Base-by-base conservation (phyloP, 1,140 invertebrate genomes). In the Venturia canescens region DNA sequence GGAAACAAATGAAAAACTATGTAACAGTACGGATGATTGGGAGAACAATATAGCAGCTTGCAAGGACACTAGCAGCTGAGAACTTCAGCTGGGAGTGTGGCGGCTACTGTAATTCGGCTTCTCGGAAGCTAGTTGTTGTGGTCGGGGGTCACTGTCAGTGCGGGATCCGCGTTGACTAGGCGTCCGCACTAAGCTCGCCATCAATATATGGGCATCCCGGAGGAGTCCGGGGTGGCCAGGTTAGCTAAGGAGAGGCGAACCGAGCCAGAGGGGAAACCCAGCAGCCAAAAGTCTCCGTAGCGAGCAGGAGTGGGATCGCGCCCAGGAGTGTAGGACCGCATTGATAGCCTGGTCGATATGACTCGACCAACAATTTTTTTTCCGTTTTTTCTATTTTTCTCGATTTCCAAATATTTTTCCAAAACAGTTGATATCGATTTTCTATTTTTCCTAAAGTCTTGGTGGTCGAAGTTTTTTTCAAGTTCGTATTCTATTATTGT, bases 241-340 rank as follows among this genome's bases (percentile, higher is more conserved):
- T 98, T 96, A 93, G 94, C 94, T 95, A 96, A 98, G 94, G 97
- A 98, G 96, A 95, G 96, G 96, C 95, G 97, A 93, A 98, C 94
- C 95, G 97, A 97, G 97, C 96, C 97, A 98, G 97, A 95, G 95
- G 96, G 96, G 97, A 96, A 97, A 98, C 95, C 94, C 95, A 97
- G 96, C 97, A 98, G 96, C 96, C 96, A 97, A 97, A 97, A 98
- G 96, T 96, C 95, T 95, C 96, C 97, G 96, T 96, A 96, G 96
- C 93, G 95, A 93, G 96, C 96, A 97, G 97, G 98, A 98, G 97
- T 97, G 97, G 97, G 97, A 98, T 97, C 95, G 97, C 97, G 96
- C 94, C 96, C 94, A 96, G 96, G 97, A 98, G 97, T 97, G 95
- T n/a, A n/a, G 94, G 94, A 93, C 93, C 93, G 93, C 92, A 93